Conservation (phyloP, 1,140 invertebrate genomes). For the Ips typographus region DNA sequence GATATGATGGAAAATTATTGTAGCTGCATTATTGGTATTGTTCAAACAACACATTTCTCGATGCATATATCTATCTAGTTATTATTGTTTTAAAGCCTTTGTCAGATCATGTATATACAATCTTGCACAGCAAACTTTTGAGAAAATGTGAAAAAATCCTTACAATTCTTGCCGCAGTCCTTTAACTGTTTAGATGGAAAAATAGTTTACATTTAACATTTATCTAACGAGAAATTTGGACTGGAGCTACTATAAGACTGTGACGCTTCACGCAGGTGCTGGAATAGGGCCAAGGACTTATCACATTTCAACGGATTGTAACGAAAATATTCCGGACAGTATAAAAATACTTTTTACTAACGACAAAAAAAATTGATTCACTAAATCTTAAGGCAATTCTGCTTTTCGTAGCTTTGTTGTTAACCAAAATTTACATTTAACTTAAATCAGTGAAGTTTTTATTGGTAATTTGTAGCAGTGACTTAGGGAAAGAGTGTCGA, state of each 20-base stretch:
- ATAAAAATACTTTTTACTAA: constrained; percentile 31
- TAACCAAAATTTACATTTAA: no score
- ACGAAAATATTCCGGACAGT: constrained; percentile 22
- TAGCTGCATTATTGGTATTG: background rate
- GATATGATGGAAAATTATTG: background rate
- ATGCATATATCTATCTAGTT: background rate
- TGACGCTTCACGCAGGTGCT: background rate
- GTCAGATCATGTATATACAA: background rate
- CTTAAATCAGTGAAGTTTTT: no score
- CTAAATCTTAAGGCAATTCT: constrained; percentile 30
- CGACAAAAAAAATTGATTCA: constrained; percentile 24
- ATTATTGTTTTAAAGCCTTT: constrained; percentile 2
- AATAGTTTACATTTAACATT: background rate
- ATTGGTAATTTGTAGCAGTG: no score
- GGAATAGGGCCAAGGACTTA: constrained; percentile 19
- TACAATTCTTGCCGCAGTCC: background rate
- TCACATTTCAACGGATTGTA: constrained; percentile 24
- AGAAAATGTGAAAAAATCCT: background rate
- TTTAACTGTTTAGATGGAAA: constrained; percentile 1
- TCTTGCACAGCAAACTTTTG: background rate
- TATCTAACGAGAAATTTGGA: constrained; percentile 9
- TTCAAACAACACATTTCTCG: background rate
- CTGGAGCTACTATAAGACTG: constrained; percentile 4
- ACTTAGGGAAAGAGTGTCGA: no score
- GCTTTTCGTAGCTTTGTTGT: background rate